Conservation (phyloP, 2,888 invertebrate genomes). For the Drosophila macrospina region DNA sequence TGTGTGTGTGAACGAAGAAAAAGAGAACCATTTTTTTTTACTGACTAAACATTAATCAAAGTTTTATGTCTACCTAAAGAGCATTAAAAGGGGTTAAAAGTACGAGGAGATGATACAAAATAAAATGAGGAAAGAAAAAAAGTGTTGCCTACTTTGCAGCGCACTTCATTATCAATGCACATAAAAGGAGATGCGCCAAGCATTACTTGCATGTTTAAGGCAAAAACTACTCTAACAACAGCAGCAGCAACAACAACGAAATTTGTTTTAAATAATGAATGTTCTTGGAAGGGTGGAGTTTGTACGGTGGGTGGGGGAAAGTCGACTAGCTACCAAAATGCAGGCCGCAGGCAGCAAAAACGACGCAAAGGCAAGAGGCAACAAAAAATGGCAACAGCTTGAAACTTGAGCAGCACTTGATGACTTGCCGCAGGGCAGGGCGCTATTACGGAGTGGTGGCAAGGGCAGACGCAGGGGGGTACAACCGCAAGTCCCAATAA, state of each 20-base stretch:
- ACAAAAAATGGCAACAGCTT: conserved; percentile 68
- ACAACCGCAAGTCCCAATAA: conserved; percentile 75
- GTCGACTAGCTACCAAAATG: conserved; percentile 29
- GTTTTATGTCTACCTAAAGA: conserved; percentile 66
- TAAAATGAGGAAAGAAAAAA: conserved; percentile 29
- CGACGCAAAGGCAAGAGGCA: conserved; percentile 29
- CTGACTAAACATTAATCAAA: conserved; percentile 68
- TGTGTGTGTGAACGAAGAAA: conserved; percentile 18
- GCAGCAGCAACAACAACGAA: conserved; percentile 18
- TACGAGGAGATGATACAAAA: no score
- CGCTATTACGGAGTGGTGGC: neutral
- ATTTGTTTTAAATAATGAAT: conserved; percentile 67
- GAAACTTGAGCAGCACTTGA: conserved; percentile 69
- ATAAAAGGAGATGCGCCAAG: conserved; percentile 43
- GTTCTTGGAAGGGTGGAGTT: neutral
- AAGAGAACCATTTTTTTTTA: conserved; percentile 31
- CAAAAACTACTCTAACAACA: conserved; percentile 49
- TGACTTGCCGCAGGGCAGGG: conserved; percentile 55
- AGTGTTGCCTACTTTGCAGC: conserved; percentile 61
- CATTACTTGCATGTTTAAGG: conserved; percentile 44
- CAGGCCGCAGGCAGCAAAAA: conserved; percentile 33
- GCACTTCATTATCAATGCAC: conserved; percentile 67
- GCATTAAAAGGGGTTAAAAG: conserved; percentile 43
- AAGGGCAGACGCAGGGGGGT: neutral
- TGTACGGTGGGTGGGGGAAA: neutral